phyloP scores from a whole-genome alignment of 2,888 invertebrate genomes.

The Xylophagus ater region DNA sequence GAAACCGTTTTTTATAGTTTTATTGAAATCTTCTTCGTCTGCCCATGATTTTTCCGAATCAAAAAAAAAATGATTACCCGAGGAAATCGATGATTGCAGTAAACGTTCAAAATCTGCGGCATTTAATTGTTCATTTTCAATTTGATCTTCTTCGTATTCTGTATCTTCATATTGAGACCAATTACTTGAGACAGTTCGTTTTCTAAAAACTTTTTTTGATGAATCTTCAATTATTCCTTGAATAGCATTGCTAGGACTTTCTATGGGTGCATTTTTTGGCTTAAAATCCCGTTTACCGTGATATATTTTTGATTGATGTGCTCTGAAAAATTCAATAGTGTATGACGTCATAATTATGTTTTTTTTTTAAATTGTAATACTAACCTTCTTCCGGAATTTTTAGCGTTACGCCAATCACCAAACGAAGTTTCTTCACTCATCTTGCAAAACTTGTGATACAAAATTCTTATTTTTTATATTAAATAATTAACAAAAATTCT shows the following conservation, averaged over 20 bases:
- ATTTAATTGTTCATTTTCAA: constrained; percentile 28
- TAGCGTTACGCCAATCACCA: too few species aligned
- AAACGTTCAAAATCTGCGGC: constrained; percentile 37
- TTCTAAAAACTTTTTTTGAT: constrained; percentile 30
- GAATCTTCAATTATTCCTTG: constrained; percentile 34
- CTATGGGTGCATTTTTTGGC: constrained; percentile 27
- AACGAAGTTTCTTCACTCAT: too few species aligned
- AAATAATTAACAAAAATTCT: too few species aligned
- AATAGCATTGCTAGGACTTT: constrained; percentile 23
- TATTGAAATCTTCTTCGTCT: constrained; percentile 29
- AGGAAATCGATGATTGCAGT: constrained; percentile 31
- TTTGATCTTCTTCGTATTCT: constrained; percentile 23
- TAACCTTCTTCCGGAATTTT: too few species aligned
- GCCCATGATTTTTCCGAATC: constrained; percentile 41
- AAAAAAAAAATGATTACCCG: constrained; percentile 36
- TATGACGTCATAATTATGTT: too few species aligned
- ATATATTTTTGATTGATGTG: constrained; percentile 25
- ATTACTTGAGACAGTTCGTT: constrained; percentile 21
- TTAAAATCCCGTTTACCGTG: constrained; percentile 9
- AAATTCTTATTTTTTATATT: too few species aligned
- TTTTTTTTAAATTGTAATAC: too few species aligned
- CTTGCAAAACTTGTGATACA: too few species aligned
- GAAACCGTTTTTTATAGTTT: constrained; percentile 29
- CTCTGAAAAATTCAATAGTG: too few species aligned
- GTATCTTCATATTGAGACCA: constrained; percentile 19